phyloP scores from a whole-genome alignment of 1,140 invertebrate species.

The Listronotus oregonensis region DNA sequence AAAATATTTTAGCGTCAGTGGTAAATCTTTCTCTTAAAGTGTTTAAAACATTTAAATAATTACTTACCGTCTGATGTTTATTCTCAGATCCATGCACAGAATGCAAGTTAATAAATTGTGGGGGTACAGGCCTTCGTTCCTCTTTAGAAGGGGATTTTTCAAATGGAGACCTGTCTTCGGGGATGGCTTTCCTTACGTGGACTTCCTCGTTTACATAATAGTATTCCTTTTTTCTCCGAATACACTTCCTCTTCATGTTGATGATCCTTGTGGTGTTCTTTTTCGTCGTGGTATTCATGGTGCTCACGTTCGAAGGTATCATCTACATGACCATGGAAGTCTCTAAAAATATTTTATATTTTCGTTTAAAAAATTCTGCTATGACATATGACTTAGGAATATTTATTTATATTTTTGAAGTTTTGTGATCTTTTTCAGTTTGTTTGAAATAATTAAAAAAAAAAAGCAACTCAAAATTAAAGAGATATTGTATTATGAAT shows the following conservation, averaged over 20 bases:
- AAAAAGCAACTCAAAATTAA: too few species aligned
- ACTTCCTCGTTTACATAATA: conserved; percentile 31
- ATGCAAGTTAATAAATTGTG: conserved; percentile 50
- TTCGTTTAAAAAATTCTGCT: not conserved
- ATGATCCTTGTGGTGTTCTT: conserved; percentile 21
- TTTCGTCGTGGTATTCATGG: conserved; percentile 20
- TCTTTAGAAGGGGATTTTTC: conserved; percentile 43
- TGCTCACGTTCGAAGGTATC: conserved; percentile 23
- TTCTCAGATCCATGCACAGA: conserved; percentile 44
- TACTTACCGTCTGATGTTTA: conserved; percentile 38
- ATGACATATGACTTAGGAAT: not conserved
- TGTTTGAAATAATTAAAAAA: too few species aligned
- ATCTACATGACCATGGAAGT: conserved; percentile 52
- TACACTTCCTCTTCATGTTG: conserved; percentile 22
- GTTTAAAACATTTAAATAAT: too few species aligned
- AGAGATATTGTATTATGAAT: too few species aligned
- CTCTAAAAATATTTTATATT: conserved; percentile 28
- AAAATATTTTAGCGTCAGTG: too few species aligned
- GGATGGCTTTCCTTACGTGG: conserved; percentile 18
- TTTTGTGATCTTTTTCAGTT: too few species aligned
- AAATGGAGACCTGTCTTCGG: conserved; percentile 25
- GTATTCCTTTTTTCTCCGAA: conserved; percentile 25
- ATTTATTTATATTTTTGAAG: too few species aligned
- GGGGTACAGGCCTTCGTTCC: conserved; percentile 43
- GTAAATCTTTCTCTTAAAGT: too few species aligned